Evolutionary conservation across 2,888 invertebrate species (phyloP), one percentile per base, ranked within the genome.

Genomic region (Drosophila leonis): DNA sequence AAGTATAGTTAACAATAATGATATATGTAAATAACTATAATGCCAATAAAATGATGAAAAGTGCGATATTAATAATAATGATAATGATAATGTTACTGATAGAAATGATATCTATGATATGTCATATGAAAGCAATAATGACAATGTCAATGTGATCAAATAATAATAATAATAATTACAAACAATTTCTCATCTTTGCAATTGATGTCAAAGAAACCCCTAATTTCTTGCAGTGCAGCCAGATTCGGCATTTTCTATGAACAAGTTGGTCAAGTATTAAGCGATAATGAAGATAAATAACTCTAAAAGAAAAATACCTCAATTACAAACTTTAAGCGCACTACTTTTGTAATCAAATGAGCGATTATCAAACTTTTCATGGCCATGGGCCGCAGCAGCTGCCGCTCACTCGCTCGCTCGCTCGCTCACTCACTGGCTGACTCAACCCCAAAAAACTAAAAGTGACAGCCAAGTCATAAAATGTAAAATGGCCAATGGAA

Each of bases 231-330:
- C 54, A 63, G 79, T 76, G 76, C 33, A 59, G 13, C 7, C 12
- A 46, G 35, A 41, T 41, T 12, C 35, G 61, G 35, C 54, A 49
- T 55, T 29, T 52, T 10, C 61, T 33, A 71, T 71, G 57, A 35
- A 62, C 62, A 65, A 74, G 55, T 87, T 72, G 72, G 75, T 67
- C 71, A 72, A 75, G 84, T 72, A 84, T 84, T 83, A 89, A 77
- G 84, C 89, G 84, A 84, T 85, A 85, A 85, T 89, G 84, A 85
- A 79, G 84, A 85, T 85, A 87, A 85, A 85, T 85, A 85, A 87
- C 89, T 82, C 59, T 37, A 61, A 62, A 77, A 66, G 82, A 69
- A 83, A 88, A 79, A 87, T 83, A 83, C 78, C 89, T 88, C 83
- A 88, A 84, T 84, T 84, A 84, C 78, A 76, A 84, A 84, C 78